A percentile compares a stretch with the other conserved stretches of the same genome.
Conservation (phyloP, 2,888 invertebrate genomes). For the Drosophila austrosaltans region DNA sequence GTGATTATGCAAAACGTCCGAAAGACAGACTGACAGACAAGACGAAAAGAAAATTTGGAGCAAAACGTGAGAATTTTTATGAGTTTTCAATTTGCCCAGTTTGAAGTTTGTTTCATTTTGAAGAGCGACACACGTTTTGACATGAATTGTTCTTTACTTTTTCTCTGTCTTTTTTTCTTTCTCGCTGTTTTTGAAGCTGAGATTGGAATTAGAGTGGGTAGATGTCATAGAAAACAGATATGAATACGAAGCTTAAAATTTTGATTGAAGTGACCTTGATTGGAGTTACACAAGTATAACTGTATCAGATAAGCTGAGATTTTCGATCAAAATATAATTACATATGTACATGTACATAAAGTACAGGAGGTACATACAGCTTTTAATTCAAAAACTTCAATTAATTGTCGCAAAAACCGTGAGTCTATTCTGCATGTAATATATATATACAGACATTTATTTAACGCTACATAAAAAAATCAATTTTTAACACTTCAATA, state of each 20-base stretch:
- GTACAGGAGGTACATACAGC: too few relatives aligned
- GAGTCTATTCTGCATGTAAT: too few relatives aligned
- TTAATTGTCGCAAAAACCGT: too few relatives aligned
- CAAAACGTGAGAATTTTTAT: constrained; percentile 75
- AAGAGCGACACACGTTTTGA: constrained; percentile 20
- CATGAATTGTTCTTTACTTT: constrained; percentile 10
- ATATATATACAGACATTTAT: too few relatives aligned
- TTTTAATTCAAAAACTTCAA: too few relatives aligned
- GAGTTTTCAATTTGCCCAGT: constrained; percentile 66
- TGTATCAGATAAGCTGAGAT: background rate
- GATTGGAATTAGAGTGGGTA: background rate
- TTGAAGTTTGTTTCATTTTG: constrained; percentile 20
- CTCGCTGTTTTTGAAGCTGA: background rate
- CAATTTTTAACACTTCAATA: too few relatives aligned
- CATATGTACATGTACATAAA: too few relatives aligned
- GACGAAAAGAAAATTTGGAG: constrained; percentile 62
- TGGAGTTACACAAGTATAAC: background rate
- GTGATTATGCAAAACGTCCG: constrained; percentile 54
- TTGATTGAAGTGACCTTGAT: constrained; percentile 1
- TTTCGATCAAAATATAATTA: background rate
- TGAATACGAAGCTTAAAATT: background rate
- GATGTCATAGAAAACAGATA: background rate
- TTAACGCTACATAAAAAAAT: too few relatives aligned
- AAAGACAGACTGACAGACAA: constrained; percentile 1
- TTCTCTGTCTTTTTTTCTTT: background rate